Evolutionary conservation across 2,113 vertebrate genomes (phyloP).

Genomic region (Labeo catla): DNA sequence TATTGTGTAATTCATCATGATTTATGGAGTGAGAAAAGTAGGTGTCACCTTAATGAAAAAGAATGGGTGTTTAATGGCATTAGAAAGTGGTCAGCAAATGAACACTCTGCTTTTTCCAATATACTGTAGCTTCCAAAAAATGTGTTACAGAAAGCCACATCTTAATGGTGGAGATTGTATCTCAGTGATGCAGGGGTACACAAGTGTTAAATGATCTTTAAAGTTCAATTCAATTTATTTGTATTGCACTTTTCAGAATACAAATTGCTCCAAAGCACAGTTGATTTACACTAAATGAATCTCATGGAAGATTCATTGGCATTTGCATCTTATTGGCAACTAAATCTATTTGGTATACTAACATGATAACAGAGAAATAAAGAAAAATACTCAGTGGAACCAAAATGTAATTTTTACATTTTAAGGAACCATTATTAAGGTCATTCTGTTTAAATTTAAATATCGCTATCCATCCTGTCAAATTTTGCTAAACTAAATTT

Average conservation of each 20-base stretch:
- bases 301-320: background rate
- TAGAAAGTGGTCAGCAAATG: conserved; percentile 73
- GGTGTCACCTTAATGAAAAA: conserved; percentile 68
- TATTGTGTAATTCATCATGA: conserved; percentile 69
- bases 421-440: background rate
- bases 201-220: conserved; percentile 3
- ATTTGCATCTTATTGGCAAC: background rate
- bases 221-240: background rate
- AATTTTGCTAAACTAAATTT: background rate
- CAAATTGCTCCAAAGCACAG: conserved; percentile 36
- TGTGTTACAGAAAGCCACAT: background rate
- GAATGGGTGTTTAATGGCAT: conserved; percentile 68
- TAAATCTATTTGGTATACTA: background rate
- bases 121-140: conserved; percentile 56
- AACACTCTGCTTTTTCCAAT: conserved; percentile 63
- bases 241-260: background rate
- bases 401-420: background rate
- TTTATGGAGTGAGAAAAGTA: conserved; percentile 60
- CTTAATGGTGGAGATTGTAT: background rate
- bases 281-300: background rate
- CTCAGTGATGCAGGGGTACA: background rate
- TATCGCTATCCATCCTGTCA: background rate
- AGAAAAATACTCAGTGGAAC: background rate
- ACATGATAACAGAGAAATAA: background rate
- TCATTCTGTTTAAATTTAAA: background rate